phyloP scores from a whole-genome alignment of 2,113 vertebrate genomes.

The Struthio camelus region DNA sequence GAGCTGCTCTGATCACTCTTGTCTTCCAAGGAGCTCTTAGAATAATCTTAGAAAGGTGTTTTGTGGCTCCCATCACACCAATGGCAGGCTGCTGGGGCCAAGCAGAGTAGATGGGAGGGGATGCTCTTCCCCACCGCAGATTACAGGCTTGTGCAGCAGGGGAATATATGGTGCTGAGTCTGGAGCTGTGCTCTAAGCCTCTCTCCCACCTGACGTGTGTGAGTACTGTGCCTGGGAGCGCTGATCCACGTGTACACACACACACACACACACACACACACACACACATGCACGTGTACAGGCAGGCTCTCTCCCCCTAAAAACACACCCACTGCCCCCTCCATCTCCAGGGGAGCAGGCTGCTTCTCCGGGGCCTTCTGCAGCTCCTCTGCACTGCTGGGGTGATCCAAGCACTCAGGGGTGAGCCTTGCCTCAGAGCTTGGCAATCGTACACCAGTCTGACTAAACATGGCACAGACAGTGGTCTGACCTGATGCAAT shows the following conservation, averaged over 20 bases:
- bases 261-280: rapidly evolving
- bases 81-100: not conserved
- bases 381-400: rapidly evolving
- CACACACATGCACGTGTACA: not conserved
- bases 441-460: rapidly evolving
- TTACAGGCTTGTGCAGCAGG: not conserved
- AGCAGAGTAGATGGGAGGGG: rapidly evolving
- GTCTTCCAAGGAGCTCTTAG: not conserved
- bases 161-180: not conserved
- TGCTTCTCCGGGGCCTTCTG: not conserved
- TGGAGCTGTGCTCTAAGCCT: not conserved
- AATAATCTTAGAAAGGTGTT: not conserved
- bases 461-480: rapidly evolving
- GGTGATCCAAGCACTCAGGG: not conserved
- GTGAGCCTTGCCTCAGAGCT: rapidly evolving
- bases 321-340: not conserved
- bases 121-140: not conserved
- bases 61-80: not conserved
- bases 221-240: not conserved
- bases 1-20: not conserved
- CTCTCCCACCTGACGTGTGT: not conserved
- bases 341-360: rapidly evolving
- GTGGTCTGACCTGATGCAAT: not conserved
- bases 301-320: not conserved
- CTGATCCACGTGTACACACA: not conserved